Base-by-base conservation (phyloP, 1,140 invertebrate genomes). In the Saccostrea glomerata region DNA sequence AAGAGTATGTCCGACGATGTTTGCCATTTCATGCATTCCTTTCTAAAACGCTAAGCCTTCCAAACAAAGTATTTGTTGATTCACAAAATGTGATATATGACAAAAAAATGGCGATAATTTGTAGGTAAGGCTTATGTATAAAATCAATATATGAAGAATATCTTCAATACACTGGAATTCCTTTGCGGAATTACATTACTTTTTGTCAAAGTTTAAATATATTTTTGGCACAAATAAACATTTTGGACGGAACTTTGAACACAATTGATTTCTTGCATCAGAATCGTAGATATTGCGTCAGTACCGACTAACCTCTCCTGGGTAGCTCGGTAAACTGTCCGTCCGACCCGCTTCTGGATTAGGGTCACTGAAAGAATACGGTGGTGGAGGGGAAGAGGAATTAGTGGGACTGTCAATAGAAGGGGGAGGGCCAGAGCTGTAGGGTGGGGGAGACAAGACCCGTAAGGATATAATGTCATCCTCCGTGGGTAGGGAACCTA, bases 311-410 rank as follows among this genome's bases (percentile, higher is more conserved):
- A 77, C 70, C 30, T 77, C 70, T 25, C 70, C 70, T 30, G 82
- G 55, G 20, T 84, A 84, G 12, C 82, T 84, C 40, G 82, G 82
- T 84, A 84, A 54, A 56, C 82, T 84, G 47, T 84, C 82, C 23
- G 82, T 30, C 82, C 20, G 82, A 54, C 23, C 82, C 17, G 20
- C 82, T 23, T 54, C 20, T 0, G 82, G 82, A 23, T 84, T 36
- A 12, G 82, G 82, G 25, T 84, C 82, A 55, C 47, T 54, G n/a
- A 55, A n/a, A 54, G 55, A 55, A 25, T 84, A 84, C 1, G 82
- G 82, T 12, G 82, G 82, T 6, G 82, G 82, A 11, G 82, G 82
- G 36, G 82, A 84, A 56, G 82, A 84, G 1, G 82, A 84, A 23
- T 54, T 23, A 2, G 20, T 84, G 12, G 82, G 55, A 56, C 82